A percentile compares a stretch with the other conserved stretches of the same genome.
Evolutionary conservation across 2,797 vertebrate species (phyloP).

Genomic region (Eptatretus atami): DNA sequence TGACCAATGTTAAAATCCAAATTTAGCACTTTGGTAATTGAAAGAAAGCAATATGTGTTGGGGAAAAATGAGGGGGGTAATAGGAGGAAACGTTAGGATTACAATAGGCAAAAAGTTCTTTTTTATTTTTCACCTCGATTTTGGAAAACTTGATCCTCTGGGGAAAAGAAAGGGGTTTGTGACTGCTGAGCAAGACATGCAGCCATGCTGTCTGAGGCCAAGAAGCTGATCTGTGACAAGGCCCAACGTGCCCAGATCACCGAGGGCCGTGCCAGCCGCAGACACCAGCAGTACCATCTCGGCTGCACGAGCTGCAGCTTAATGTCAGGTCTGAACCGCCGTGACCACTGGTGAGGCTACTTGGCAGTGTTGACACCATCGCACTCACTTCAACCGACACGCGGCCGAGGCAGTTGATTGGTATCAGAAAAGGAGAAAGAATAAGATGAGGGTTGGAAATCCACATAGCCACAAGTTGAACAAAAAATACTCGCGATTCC

Average conservation of each 20-base stretch:
- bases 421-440: background rate
- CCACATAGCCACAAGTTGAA: background rate
- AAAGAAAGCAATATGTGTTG: too few species aligned
- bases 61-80: too few species aligned
- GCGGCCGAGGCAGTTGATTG: constrained; percentile 81
- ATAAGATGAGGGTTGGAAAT: background rate
- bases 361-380: constrained; percentile 75
- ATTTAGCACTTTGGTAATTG: too few species aligned
- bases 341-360: constrained; percentile 78
- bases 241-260: constrained; percentile 80
- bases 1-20: too few species aligned
- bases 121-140: constrained; percentile 41
- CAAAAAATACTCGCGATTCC: background rate
- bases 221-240: constrained; percentile 86
- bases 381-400: constrained; percentile 97
- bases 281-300: constrained; percentile 87
- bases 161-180: constrained; percentile 89
- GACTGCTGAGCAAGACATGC: constrained; percentile 82
- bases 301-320: constrained; percentile 93
- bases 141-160: constrained; percentile 95
- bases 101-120: background rate
- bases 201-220: constrained; percentile 80
- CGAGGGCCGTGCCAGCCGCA: constrained; percentile 64
- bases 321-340: constrained; percentile 79
- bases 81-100: too few species aligned